phyloP scores from a whole-genome alignment of 2,113 vertebrate species.

The Sturnira hondurensis region DNA sequence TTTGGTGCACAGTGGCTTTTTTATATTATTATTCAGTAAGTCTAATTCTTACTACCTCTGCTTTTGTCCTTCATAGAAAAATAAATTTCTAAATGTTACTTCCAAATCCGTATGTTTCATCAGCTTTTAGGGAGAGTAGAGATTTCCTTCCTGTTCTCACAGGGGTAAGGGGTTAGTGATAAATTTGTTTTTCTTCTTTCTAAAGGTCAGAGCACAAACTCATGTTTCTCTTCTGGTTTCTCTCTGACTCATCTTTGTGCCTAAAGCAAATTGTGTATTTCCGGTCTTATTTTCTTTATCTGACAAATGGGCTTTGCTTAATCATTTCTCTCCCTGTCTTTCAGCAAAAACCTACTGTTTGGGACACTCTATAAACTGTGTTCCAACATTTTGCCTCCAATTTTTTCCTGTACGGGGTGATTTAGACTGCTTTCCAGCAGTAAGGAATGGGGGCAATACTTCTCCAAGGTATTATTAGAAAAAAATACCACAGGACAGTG shows the following conservation, averaged over 20 bases:
- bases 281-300: constrained; percentile 48
- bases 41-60: not conserved
- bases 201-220: constrained; percentile 28
- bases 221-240: constrained; percentile 28
- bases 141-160: constrained; percentile 10
- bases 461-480: not conserved
- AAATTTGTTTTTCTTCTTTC: constrained; percentile 42
- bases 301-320: constrained; percentile 39
- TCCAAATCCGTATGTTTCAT: not conserved
- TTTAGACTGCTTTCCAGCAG: not conserved
- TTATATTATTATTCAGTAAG: not conserved
- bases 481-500: not conserved
- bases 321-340: not conserved
- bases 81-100: not conserved
- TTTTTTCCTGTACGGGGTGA: not conserved
- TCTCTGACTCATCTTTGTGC: constrained; percentile 50
- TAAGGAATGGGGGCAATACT: not conserved
- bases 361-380: not conserved
- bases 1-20: not conserved
- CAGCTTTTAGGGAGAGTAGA: not conserved
- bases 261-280: constrained; percentile 21
- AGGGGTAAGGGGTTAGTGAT: not conserved
- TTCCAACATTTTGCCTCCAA: not conserved
- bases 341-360: not conserved
- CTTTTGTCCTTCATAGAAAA: not conserved